phyloP scores from a whole-genome alignment of 2,888 invertebrate species.

The Epinotia nisella region DNA sequence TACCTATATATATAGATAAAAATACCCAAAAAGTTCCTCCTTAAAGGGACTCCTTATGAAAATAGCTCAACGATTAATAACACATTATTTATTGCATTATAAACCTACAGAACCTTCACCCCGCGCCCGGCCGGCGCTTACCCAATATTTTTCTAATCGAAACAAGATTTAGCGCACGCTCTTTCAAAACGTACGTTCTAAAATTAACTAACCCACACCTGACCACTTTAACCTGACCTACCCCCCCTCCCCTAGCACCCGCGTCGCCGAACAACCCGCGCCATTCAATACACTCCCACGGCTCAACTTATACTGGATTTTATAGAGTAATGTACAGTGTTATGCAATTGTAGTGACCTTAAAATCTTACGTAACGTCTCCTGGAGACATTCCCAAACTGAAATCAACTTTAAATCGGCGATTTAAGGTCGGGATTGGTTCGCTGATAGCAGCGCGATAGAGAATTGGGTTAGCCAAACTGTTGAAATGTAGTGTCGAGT shows the following conservation, averaged over 20 bases:
- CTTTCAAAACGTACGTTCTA: constrained; percentile 72
- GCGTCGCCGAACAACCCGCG: constrained; percentile 46
- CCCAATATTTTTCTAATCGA: constrained; percentile 44
- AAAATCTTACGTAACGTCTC: constrained; percentile 77
- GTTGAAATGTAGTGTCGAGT: constrained; percentile 39
- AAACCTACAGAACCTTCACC: constrained; percentile 33
- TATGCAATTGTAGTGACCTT: constrained; percentile 78
- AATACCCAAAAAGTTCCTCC: too few species aligned
- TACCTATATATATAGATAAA: too few species aligned
- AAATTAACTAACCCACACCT: constrained; percentile 63
- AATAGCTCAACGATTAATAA: too few species aligned
- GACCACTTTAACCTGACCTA: constrained; percentile 53
- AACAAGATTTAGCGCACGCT: constrained; percentile 44
- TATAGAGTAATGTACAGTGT: constrained; percentile 59
- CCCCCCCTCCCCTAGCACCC: constrained; percentile 48
- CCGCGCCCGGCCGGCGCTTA: constrained; percentile 20
- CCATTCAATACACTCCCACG: constrained; percentile 53
- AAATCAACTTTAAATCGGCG: constrained; percentile 47
- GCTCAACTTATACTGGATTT: constrained; percentile 62
- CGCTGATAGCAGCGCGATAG: constrained; percentile 45
- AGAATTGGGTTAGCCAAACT: constrained; percentile 70
- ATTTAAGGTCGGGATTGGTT: constrained; percentile 49
- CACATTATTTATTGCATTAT: background rate
- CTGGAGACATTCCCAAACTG: constrained; percentile 47
- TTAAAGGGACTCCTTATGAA: too few species aligned